Base-by-base conservation (phyloP, 2,888 invertebrate species). In the Drosophila helvetica region DNA sequence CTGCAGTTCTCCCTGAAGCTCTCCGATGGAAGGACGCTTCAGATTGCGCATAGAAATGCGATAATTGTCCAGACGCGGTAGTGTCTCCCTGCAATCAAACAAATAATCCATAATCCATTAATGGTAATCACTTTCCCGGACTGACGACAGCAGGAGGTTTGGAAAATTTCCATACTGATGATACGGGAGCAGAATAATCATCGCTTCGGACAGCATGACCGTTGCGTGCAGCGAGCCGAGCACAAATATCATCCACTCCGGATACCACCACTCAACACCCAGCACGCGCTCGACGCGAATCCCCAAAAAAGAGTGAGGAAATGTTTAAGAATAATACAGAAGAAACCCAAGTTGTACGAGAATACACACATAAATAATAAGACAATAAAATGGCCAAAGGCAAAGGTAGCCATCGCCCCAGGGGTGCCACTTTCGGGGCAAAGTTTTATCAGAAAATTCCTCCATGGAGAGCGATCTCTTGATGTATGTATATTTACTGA, bases 31-130 rank as follows among this genome's bases (percentile, higher is more conserved):
- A 1, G 97, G 97, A 74, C 97, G 93, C 90, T 96, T 96, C 57
- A 95, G 92, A 0, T 96, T 95, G 78, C 96, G 93, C 86, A 95
- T 95, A 0, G 96, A 95, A 90, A 95, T 95, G 88, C 96, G 94
- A 90, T 97, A 97, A 91, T 97, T 96, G 89, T 97, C 96, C 92
- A 96, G 93, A 63, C 96, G 93, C 0, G 97, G 97, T 43, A 97
- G 90, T 1, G 96, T 95, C 91, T 97, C 97, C 80, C 95, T 94
- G 81, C 6, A 90, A 88, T 68, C 25, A 59, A 9, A 57, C 3
- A 30, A 3, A 10, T 2, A 45, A 42, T 10, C 15, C 17, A 10
- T 2, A 45, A 42, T 10, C 15, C 17, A 46, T 73, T 73, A 50
- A 42, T 51, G 43, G 6, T 17, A 50, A 17, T 65, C 7, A 7